phyloP scores from a whole-genome alignment of 2,113 vertebrate species.

The Propithecus coquereli region DNA sequence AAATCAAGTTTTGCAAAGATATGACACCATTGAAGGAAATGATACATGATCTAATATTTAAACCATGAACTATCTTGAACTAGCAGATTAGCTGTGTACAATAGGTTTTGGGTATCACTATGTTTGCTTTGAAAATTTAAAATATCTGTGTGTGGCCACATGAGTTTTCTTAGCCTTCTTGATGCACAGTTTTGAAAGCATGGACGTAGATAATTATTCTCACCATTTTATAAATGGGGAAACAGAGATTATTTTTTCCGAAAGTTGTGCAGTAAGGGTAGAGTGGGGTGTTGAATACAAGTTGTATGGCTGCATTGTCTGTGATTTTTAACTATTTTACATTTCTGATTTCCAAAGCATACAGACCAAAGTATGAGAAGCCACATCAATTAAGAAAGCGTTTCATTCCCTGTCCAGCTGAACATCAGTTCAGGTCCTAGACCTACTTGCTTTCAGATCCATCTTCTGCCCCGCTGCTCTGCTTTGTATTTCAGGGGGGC shows the following conservation, averaged over 20 bases:
- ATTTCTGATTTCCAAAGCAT: background rate
- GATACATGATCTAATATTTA: background rate
- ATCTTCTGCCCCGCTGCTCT: background rate
- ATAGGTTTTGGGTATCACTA: background rate
- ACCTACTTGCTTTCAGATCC: background rate
- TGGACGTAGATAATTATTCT: background rate
- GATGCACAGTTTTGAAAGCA: background rate
- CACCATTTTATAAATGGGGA: background rate
- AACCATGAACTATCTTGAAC: background rate
- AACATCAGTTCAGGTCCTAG: background rate
- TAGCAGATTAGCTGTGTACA: background rate
- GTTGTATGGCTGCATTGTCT: background rate
- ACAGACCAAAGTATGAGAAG: background rate
- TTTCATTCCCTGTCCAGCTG: background rate
- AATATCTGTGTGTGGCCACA: background rate
- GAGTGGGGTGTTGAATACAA: background rate
- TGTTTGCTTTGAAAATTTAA: background rate
- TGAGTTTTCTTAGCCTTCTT: background rate
- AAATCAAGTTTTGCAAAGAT: background rate
- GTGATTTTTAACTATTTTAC: background rate
- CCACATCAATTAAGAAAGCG: background rate
- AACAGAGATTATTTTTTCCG: background rate
- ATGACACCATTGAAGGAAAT: background rate
- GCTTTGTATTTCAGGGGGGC: background rate
- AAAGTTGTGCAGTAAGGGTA: background rate